phyloP scores from a whole-genome alignment of 2,797 vertebrate genomes.

The Acridotheres tristis region DNA sequence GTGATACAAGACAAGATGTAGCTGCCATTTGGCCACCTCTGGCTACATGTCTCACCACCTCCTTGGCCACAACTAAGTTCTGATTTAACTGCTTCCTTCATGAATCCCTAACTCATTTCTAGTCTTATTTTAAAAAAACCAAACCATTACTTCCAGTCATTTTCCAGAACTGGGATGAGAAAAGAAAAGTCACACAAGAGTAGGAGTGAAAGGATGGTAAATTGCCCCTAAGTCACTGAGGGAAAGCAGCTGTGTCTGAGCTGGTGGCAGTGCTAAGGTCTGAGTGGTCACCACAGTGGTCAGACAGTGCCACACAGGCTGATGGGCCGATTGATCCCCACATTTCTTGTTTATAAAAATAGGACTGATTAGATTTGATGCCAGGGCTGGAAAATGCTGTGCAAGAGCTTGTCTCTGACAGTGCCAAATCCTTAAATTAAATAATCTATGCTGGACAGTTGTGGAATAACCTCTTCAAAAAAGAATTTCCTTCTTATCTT shows the following conservation, averaged over 20 bases:
- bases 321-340: background rate
- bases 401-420: background rate
- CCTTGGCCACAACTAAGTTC: background rate
- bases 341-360: background rate
- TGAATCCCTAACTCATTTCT: background rate
- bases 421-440: background rate
- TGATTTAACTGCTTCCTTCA: background rate
- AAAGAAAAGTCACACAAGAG: background rate
- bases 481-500: conserved; percentile 12
- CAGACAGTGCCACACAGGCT: background rate
- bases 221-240: background rate
- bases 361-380: background rate
- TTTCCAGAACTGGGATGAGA: background rate
- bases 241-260: background rate
- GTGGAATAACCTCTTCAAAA: background rate
- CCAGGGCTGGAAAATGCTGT: background rate
- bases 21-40: background rate
- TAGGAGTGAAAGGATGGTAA: background rate
- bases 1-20: background rate
- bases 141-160: background rate
- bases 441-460: background rate
- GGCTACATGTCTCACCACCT: background rate
- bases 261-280: background rate
- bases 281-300: background rate
- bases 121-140: background rate